Evolutionary conservation across 1,140 invertebrate species (phyloP).

Genomic region (Nixonia krombeini): DNA sequence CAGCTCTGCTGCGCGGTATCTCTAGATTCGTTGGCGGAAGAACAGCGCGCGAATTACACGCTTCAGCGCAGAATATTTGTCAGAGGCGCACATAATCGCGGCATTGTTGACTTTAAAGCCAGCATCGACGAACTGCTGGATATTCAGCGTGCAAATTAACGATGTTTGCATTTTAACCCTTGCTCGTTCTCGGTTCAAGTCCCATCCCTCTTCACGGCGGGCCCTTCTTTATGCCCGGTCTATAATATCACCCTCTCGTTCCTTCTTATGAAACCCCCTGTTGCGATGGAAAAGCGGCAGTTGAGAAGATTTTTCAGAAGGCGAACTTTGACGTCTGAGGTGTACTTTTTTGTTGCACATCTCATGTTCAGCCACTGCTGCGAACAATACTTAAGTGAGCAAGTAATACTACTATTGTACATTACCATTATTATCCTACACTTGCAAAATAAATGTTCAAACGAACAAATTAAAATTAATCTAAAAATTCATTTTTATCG

Average conservation of each 20-base stretch:
- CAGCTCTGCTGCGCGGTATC: conserved; percentile 41
- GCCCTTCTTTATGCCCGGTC: conserved; percentile 45
- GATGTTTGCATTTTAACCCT: conserved; percentile 52
- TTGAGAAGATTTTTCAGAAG: no score
- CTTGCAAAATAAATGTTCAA: no score
- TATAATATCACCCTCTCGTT: no score
- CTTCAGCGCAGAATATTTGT: conserved; percentile 49
- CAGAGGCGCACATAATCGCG: conserved; percentile 43
- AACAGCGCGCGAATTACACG: conserved; percentile 47
- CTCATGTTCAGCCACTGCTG: no score
- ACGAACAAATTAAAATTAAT: no score
- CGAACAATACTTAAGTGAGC: no score
- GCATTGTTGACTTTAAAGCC: conserved; percentile 49
- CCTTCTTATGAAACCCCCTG: conserved; percentile 19
- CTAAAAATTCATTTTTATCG: no score
- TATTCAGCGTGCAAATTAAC: conserved; percentile 49
- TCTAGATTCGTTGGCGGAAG: conserved; percentile 42
- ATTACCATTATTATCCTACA: no score
- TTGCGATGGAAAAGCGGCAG: conserved; percentile 24
- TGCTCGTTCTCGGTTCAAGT: conserved; percentile 36
- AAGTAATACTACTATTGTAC: no score
- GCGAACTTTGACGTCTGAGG: no score
- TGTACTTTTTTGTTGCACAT: no score
- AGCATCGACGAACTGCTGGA: conserved; percentile 45
- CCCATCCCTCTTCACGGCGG: conserved; percentile 40